Conservation (phyloP, 2,113 vertebrate genomes). For the Thalassarche chlororhynchos region DNA sequence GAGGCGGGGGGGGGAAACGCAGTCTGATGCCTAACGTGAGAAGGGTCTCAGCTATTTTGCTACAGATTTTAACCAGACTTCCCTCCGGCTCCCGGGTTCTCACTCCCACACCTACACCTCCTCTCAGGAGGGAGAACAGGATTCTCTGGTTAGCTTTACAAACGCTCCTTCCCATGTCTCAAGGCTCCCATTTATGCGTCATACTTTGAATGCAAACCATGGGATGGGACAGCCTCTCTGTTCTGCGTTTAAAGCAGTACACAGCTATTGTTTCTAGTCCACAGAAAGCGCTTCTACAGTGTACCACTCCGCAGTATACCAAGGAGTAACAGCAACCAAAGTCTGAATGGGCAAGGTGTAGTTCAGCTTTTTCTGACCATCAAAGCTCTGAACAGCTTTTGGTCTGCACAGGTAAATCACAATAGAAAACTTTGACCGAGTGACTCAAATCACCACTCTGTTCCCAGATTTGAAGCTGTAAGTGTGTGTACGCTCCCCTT, state of each 20-base stretch:
- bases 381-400: background rate
- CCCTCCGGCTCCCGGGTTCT: background rate
- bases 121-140: slow-evolving; percentile 59
- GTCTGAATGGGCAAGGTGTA: background rate
- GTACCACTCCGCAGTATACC: background rate
- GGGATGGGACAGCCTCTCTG: background rate
- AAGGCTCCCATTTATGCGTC: slow-evolving; percentile 37
- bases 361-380: background rate
- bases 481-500: background rate
- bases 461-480: background rate
- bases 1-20: rapidly evolving
- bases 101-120: slow-evolving; percentile 65
- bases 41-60: slow-evolving; percentile 23
- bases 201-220: background rate
- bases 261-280: background rate
- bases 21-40: background rate
- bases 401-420: background rate
- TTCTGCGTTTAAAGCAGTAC: background rate
- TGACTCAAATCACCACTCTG: background rate
- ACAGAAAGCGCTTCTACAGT: background rate
- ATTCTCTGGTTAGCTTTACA: slow-evolving; percentile 59
- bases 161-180: slow-evolving; percentile 50
- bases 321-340: background rate
- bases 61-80: slow-evolving; percentile 58
- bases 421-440: background rate